Evolutionary conservation across 2,113 vertebrate genomes (phyloP).

Genomic region (Leiothrix lutea): DNA sequence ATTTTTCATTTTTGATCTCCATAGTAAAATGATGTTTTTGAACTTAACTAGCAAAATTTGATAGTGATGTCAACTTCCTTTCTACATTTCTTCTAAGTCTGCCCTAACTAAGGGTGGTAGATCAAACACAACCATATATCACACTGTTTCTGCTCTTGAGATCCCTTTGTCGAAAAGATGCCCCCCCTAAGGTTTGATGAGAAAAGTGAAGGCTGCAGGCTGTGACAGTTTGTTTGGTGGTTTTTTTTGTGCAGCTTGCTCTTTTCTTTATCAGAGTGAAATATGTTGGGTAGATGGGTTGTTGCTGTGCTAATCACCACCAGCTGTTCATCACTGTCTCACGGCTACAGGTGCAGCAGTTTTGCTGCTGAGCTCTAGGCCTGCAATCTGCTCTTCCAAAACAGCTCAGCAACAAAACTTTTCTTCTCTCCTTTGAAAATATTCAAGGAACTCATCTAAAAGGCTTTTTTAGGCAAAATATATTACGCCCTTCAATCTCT

Average conservation of each 20-base stretch:
- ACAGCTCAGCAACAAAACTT: neutral
- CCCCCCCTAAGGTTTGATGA: neutral
- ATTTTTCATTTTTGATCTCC: neutral
- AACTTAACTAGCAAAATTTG: neutral
- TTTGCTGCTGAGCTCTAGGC: neutral
- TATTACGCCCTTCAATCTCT: neutral
- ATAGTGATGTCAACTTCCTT: neutral
- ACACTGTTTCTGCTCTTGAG: neutral
- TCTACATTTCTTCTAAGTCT: neutral
- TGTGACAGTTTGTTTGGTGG: neutral
- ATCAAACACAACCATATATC: neutral
- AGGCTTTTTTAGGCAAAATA: neutral
- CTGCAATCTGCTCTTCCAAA: neutral
- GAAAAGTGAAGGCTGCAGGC: neutral
- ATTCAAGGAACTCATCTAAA: neutral
- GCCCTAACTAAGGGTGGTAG: neutral
- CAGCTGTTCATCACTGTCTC: slow-evolving; percentile 7
- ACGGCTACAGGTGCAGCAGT: slow-evolving; percentile 29
- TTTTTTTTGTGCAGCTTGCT: neutral
- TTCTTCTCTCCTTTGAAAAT: neutral
- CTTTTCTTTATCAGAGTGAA: neutral
- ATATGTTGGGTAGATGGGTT: neutral
- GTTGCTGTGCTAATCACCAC: slow-evolving; percentile 17
- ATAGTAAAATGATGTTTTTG: neutral
- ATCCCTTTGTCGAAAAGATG: neutral